Base-by-base conservation (phyloP, 2,888 invertebrate species). In the Cantharis nigra region DNA sequence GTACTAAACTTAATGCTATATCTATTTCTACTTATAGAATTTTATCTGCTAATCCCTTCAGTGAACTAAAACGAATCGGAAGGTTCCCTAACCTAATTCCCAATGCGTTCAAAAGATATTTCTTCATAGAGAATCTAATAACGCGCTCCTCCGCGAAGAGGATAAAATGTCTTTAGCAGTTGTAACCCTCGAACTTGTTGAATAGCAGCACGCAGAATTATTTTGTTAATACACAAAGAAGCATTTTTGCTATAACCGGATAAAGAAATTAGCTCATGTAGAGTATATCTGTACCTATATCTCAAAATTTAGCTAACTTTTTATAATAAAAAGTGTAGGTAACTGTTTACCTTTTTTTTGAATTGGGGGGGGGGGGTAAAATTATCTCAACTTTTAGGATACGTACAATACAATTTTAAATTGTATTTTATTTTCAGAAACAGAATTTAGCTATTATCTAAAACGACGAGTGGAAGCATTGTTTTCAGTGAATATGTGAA, bases 11-110 rank as follows among this genome's bases (percentile, higher is more conserved):
- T 67, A 67, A 67, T 67, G 18, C 65, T 71, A 78, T 78, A 71
- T 71, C 75, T 78, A 80, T 76, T 80, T 78, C 73, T 76, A 72
- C 78, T 76, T 78, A 78, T 76, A 80, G 75, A 78, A 78, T 80
- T 74, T 79, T 69, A 72, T 75, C 76, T 64, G 79, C 75, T 79
- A 80, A 80, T 80, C 80, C 77, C 79, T 78, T 78, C 78, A 77
- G 76, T 78, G 78, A 75, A 77, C 79, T 76, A 79, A 81, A 81
- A 69, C 79, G 79, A 80, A 80, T 80, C 77, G 74, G 76, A 75
- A 77, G 78, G 72, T 79, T 76, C 80, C 80, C 81, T 81, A 81
- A 81, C 80, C 80, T 80, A 81, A 80, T 81, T 81, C 80, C 77
- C 79, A 72, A 76, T 77, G 71, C 77, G 79, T 79, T 80, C 80